Evolutionary conservation across 2,888 invertebrate species (phyloP).

Genomic region (Lepas anatifera): DNA sequence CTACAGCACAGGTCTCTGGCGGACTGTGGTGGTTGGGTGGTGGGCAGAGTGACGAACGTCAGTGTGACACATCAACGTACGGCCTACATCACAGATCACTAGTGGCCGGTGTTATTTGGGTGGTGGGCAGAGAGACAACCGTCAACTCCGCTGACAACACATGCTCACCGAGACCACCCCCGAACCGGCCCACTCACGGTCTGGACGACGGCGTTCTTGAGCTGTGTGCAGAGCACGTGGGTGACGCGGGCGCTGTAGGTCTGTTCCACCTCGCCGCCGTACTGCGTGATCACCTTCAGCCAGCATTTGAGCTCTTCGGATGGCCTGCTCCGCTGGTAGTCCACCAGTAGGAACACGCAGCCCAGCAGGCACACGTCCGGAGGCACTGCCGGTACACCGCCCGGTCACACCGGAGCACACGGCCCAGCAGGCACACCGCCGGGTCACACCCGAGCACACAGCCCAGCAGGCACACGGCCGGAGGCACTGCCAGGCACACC

Average conservation of each 20-base stretch:
- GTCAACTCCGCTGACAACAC: too few species aligned
- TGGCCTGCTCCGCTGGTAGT: slow-evolving; percentile 22
- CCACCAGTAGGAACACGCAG: slow-evolving; percentile 59
- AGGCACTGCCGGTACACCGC: slow-evolving; percentile 41
- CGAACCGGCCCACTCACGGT: too few species aligned
- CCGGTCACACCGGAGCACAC: neutral
- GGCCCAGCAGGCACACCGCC: neutral
- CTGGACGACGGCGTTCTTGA: slow-evolving; percentile 79
- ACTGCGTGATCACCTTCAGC: slow-evolving; percentile 58
- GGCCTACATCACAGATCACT: too few species aligned
- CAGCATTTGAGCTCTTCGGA: slow-evolving; percentile 38
- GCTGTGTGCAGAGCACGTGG: slow-evolving; percentile 82
- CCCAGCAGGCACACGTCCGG: slow-evolving; percentile 80
- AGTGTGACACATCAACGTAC: too few species aligned
- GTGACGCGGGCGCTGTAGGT: slow-evolving; percentile 63
- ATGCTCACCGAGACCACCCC: too few species aligned
- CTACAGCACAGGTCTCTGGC: too few species aligned
- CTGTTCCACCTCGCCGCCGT: slow-evolving; percentile 78
- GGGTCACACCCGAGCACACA: slow-evolving; percentile 33
- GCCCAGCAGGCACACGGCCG: slow-evolving; percentile 61
- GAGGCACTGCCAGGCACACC: slow-evolving; percentile 55
- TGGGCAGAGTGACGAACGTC: too few species aligned
- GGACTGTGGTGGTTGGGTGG: too few species aligned
- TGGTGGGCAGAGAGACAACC: too few species aligned
- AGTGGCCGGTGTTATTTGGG: too few species aligned